Percentiles rank a stretch among this genome's conserved stretches.
phyloP scores from a whole-genome alignment of 2,797 vertebrate genomes.

The Tadarida brasiliensis region DNA sequence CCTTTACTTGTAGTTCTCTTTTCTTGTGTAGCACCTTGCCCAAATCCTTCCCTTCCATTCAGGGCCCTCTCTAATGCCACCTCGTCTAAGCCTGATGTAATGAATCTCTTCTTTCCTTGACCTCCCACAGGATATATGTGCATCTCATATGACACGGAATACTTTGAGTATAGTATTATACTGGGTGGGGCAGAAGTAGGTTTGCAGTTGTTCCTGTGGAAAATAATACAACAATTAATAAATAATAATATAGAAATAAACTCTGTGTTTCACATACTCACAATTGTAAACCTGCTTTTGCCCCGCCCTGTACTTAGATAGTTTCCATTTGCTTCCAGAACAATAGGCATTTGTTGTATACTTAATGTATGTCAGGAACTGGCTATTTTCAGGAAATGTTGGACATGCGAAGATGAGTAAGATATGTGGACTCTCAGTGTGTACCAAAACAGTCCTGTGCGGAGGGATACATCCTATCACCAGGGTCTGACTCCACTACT shows the following conservation, averaged over 20 bases:
- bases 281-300: neutral
- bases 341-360: neutral
- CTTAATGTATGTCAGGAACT: neutral
- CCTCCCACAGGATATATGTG: neutral
- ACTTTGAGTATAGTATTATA: neutral
- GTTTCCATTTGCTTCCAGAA: conserved; percentile 28
- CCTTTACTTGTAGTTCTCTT: neutral
- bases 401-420: conserved; percentile 21
- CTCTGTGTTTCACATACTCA: neutral
- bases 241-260: neutral
- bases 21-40: neutral
- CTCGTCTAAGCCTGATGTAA: neutral
- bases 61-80: neutral
- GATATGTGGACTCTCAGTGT: neutral
- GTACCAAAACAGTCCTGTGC: neutral
- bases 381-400: conserved; percentile 6
- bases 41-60: neutral
- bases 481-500: neutral
- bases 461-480: neutral
- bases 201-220: neutral
- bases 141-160: neutral
- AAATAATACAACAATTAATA: neutral
- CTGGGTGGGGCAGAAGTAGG: neutral
- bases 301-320: neutral
- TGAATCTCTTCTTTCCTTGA: neutral